Evolutionary conservation across 2,113 vertebrate species (phyloP), one percentile per base, ranked within the genome.

Genomic region (Gorsachius goisagi): DNA sequence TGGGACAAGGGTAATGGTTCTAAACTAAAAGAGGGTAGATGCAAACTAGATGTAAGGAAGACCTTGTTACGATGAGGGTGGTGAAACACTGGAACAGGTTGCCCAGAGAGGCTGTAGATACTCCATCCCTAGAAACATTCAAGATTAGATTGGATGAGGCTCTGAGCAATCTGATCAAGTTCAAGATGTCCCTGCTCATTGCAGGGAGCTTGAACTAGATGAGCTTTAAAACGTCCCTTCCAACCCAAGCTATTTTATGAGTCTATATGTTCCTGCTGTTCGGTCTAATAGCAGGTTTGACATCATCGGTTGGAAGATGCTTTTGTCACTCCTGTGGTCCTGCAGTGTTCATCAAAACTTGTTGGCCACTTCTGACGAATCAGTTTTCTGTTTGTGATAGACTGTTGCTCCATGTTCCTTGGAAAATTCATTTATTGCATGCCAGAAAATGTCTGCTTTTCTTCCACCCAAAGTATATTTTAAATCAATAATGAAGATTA

Each of bases 51-150:
- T 53, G 12, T 2, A 32, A 47, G 56, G 41, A 69, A 66, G 9
- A 27, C 1, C 0, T 27, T 27, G 68, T 78, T 45, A 22, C 3
- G 0, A 2, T 56, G 8, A 50, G 9, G 6, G 5, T 82, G 19
- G 5, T 62, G 49, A 74, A 64, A 37, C 11, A 15, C 12, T 72
- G 58, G n/a, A 5, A 5, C 9, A 35, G 58, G 22, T 24, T 60
- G 22, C n/a, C 32, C 9, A 17, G 45, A 39, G 55, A 35, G 12
- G 17, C 24, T 6, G 20, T 53, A 5, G 5, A 12, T 63, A 47
- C 27, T 9, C 10, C 12, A 17, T 67, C 23, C 6, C 6, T 53
- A 6, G 17, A 73, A 27, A 19, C 9, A 23, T 53, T 68, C 12
- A 22, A 27, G 2, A 4, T 9, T 4, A 6, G 41, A 27, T 35